Base-by-base conservation (phyloP, 2,888 invertebrate genomes). In the Pimpla rufipes region DNA sequence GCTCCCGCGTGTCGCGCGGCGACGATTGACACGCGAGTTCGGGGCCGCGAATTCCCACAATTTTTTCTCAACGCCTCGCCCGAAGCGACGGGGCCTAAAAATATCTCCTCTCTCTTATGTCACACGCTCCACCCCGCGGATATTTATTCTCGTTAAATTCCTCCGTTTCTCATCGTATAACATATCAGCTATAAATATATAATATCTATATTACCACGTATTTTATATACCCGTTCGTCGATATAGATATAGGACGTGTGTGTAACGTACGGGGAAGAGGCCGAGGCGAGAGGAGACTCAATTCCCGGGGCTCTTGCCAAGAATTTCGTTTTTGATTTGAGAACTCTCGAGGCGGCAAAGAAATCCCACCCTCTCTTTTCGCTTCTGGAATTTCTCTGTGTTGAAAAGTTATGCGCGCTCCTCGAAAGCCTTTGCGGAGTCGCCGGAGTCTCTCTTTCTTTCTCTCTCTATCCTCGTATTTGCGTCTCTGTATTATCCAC, bases 301-400 rank as follows among this genome's bases (percentile, higher is more conserved):
- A 62, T 71, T 71, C 35, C n/a, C 70, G 57, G 29, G 52, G 66
- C 64, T 79, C 57, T 70, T 84, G 84, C 84, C 84, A 84, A 84
- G 84, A 84, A 84, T 84, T 84, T 78, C 55, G 45, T 81, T 84
- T 83, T 84, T 79, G 74, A 84, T 84, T 81, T 78, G 81, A 70
- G 84, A 84, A 81, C 77, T 84, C 83, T 64, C 37, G 68, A 66
- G 50, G 78, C 68, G 81, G 42, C 78, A 81, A 84, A 78, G 81
- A 84, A 81, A 78, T 78, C 52, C 62, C 78, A 42, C 62, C 29
- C 40, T 50, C 52, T 75, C 79, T 74, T 77, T 59, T 16, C 18
- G 18, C 70, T 29, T 29, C 29, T 64, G 78, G 74, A 81, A 75
- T 62, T 84, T 71, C 77, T 79, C 55, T 77, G 81, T 66, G 77